Conservation (phyloP, 2,797 vertebrate genomes). For the Sylvia borin region DNA sequence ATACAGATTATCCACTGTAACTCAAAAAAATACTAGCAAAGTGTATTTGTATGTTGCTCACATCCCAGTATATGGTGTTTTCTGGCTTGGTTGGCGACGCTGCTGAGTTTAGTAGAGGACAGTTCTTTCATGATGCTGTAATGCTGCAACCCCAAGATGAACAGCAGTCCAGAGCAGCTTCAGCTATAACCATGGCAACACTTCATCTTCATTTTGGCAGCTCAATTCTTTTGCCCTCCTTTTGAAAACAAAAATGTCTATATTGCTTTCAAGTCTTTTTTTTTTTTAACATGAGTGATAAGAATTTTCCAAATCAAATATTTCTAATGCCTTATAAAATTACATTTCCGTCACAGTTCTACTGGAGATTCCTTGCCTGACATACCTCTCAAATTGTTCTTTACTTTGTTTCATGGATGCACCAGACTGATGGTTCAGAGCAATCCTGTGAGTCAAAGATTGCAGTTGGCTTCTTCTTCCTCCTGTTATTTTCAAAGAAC, state of each 20-base stretch:
- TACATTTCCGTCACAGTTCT: neutral
- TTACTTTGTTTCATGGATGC: neutral
- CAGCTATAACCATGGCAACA: neutral
- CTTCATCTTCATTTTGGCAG: neutral
- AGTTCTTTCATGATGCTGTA: neutral
- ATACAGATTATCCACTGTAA: neutral
- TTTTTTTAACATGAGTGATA: neutral
- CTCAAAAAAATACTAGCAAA: neutral
- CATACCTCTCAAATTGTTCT: neutral
- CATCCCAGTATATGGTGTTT: neutral
- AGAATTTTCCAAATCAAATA: constrained; percentile 12
- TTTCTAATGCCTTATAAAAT: neutral
- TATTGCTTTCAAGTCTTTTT: neutral
- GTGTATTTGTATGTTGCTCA: neutral
- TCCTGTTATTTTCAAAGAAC: neutral
- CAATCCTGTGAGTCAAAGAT: neutral
- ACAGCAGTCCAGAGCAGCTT: neutral
- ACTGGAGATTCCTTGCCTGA: neutral
- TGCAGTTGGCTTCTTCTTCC: neutral
- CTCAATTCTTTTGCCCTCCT: neutral
- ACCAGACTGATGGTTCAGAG: neutral
- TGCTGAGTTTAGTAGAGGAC: neutral
- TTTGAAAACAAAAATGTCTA: neutral
- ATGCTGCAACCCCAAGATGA: neutral
- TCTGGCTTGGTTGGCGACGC: neutral